Evolutionary conservation across 2,113 vertebrate genomes (phyloP).

Genomic region (Capreolus pygargus): DNA sequence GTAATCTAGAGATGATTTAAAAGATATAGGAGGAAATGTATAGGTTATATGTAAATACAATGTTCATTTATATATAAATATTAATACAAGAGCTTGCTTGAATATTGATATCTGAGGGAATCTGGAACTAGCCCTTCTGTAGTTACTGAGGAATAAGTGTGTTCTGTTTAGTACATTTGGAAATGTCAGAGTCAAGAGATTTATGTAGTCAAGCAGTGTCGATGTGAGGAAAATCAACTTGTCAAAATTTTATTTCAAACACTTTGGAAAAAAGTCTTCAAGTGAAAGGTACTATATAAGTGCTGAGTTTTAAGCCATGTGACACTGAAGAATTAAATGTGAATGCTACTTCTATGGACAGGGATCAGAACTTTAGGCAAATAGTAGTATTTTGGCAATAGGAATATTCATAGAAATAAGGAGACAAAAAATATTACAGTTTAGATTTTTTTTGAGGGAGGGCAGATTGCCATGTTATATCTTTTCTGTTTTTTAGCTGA

Average conservation of each 20-base stretch:
- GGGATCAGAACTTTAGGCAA: neutral
- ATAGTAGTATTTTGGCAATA: neutral
- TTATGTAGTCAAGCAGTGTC: neutral
- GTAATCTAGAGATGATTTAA: neutral
- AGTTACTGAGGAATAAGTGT: neutral
- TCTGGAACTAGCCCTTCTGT: neutral
- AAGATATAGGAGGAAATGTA: neutral
- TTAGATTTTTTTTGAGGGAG: neutral
- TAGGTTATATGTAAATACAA: neutral
- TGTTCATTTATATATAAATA: neutral
- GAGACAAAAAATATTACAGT: neutral
- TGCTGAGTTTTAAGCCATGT: neutral
- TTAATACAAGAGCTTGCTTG: neutral
- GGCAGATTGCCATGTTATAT: neutral
- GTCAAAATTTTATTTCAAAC: conserved; percentile 23
- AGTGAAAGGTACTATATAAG: neutral
- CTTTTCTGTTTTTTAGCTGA: neutral
- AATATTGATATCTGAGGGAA: neutral
- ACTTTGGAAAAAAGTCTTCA: neutral
- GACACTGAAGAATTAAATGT: neutral
- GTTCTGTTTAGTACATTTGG: neutral
- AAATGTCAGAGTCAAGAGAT: conserved; percentile 13
- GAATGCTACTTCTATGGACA: neutral
- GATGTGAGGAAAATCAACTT: neutral
- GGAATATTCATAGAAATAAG: neutral